A percentile compares a stretch with the other conserved stretches of the same genome.
Conservation (phyloP, 2,888 invertebrate genomes). For the Drosophila mimetica region DNA sequence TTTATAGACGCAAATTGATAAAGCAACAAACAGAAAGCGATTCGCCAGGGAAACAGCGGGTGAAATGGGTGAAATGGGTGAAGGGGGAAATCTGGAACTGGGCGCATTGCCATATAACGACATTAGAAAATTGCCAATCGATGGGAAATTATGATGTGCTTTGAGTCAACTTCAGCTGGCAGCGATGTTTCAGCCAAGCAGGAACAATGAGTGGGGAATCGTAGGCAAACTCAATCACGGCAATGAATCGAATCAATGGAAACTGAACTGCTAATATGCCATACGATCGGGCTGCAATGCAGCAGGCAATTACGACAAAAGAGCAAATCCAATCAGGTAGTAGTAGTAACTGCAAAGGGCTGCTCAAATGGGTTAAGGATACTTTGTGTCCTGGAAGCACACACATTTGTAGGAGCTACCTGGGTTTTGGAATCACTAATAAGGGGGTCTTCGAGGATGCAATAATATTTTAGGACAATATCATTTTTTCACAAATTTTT, state of each 20-base stretch:
- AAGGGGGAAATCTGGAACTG: not conserved
- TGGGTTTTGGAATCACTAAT: not conserved
- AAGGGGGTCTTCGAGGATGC: not conserved
- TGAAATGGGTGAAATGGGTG: no score
- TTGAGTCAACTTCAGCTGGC: constrained; percentile 48
- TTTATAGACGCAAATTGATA: constrained; percentile 50
- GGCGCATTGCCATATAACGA: constrained; percentile 42
- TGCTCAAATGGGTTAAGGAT: not conserved
- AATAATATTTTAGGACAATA: no score
- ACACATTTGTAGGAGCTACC: not conserved
- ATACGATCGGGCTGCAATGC: constrained; percentile 22
- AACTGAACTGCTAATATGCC: constrained; percentile 29
- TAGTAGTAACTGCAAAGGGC: not conserved
- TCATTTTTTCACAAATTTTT: no score
- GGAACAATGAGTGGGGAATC: constrained; percentile 18
- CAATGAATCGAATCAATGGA: constrained; percentile 4
- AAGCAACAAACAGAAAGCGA: constrained; percentile 29
- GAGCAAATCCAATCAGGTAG: not conserved
- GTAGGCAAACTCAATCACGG: constrained; percentile 23
- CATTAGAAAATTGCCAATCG: constrained; percentile 65
- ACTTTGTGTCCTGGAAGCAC: not conserved
- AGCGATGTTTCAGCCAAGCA: constrained; percentile 37
- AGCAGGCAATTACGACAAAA: constrained; percentile 6
- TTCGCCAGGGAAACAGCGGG: constrained; percentile 10
- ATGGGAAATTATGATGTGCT: constrained; percentile 58